phyloP scores from a whole-genome alignment of 2,113 vertebrate genomes.

The Takifugu bimaculatus region DNA sequence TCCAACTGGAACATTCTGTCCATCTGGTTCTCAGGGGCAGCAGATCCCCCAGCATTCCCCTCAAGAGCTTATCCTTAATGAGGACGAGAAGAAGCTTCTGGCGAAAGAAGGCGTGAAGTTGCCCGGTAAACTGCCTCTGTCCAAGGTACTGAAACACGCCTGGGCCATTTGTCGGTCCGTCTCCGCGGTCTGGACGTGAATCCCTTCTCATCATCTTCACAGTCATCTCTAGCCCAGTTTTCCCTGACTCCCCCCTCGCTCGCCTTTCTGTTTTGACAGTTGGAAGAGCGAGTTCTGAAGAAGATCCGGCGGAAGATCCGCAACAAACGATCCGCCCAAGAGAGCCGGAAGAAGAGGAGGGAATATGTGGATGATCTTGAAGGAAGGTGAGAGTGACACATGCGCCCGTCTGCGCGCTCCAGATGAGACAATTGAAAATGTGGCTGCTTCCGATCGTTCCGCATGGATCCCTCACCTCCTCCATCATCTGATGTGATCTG shows the following conservation, averaged over 20 bases:
- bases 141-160: constrained; percentile 77
- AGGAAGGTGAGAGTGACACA: constrained; percentile 71
- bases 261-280: constrained; percentile 66
- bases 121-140: constrained; percentile 86
- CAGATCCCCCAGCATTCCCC: constrained; percentile 57
- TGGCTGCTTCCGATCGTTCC: too few species aligned
- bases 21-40: constrained; percentile 56
- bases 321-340: constrained; percentile 92
- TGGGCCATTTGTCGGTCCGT: constrained; percentile 9
- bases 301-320: constrained; percentile 93
- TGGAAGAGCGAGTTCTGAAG: constrained; percentile 89
- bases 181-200: constrained; percentile 5
- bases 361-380: constrained; percentile 90
- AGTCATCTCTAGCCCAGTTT: background rate
- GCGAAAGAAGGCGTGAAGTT: constrained; percentile 86
- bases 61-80: constrained; percentile 86
- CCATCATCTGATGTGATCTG: too few species aligned
- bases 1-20: constrained; percentile 23
- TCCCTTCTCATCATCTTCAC: background rate
- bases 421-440: too few species aligned
- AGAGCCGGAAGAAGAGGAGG: constrained; percentile 92
- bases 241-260: constrained; percentile 9
- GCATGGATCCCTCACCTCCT: too few species aligned
- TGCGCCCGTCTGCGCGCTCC: too few species aligned
- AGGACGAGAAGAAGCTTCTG: constrained; percentile 93